These are phyloP conservation scores for Phaenicophaeus curvirostris DNA, from an alignment of 2,797 vertebrate species.

Conservation along the genomic window DNA sequence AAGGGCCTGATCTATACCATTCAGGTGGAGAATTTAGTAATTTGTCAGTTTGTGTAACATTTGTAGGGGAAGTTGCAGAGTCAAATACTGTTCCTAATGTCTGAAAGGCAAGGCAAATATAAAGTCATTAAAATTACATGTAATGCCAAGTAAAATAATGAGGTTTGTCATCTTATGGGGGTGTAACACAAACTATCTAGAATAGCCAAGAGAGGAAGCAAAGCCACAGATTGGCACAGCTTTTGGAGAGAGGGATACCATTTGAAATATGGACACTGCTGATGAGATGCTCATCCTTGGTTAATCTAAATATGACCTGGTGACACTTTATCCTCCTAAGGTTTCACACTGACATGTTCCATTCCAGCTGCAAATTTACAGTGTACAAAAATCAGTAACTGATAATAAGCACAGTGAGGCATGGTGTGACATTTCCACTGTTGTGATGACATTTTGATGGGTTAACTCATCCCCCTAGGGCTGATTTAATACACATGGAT, in stretches of 20 bases:
- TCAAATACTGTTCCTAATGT: background rate
- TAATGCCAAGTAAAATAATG: background rate
- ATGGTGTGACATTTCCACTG: background rate
- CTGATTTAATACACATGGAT: background rate
- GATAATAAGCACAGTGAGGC: background rate
- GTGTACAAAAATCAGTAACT: background rate
- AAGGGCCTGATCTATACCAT: background rate
- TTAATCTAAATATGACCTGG: background rate
- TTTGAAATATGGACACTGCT: background rate
- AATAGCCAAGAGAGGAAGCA: background rate
- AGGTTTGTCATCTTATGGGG: background rate
- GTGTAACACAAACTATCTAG: background rate
- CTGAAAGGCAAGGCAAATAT: background rate
- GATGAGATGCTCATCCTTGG: background rate
- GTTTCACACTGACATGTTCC: background rate
- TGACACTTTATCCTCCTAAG: background rate
- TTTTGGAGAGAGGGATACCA: background rate
- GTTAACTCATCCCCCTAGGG: background rate
- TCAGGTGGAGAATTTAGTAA: background rate
- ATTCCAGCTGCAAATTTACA: background rate
- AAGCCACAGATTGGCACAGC: background rate
- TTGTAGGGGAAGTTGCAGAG: background rate
- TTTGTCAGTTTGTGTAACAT: background rate
- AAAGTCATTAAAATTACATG: background rate
- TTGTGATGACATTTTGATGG: background rate